A percentile compares a stretch with the other conserved stretches of the same genome.
These are phyloP conservation scores for Desoria tigrina DNA, from an alignment of 2,888 invertebrate genomes.

Conservation along the genomic window DNA sequence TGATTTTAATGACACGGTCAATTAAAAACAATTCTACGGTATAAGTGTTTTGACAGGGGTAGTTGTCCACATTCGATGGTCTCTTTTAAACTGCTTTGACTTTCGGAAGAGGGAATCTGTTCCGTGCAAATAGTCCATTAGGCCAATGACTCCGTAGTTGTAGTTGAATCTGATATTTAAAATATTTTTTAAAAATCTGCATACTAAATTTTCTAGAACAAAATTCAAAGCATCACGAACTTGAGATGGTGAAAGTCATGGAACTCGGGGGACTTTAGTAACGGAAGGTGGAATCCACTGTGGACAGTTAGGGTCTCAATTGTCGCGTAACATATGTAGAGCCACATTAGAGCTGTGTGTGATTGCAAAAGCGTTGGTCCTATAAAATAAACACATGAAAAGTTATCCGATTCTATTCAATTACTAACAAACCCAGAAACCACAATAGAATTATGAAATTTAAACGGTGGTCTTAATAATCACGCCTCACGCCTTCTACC, in stretches of 20 bases:
- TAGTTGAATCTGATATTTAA: slow-evolving; percentile 70
- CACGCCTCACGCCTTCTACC: too few relatives aligned
- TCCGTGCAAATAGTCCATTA: slow-evolving; percentile 78
- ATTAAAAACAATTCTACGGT: slow-evolving; percentile 14
- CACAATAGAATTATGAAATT: too few relatives aligned
- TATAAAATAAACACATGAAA: background rate
- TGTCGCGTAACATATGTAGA: slow-evolving; percentile 13
- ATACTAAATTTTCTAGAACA: too few relatives aligned
- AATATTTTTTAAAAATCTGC: too few relatives aligned
- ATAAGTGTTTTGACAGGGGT: slow-evolving; percentile 22
- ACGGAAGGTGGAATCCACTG: slow-evolving; percentile 37
- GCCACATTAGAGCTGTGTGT: slow-evolving; percentile 29
- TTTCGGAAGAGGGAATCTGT: slow-evolving; percentile 76
- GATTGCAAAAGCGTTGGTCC: slow-evolving; percentile 27
- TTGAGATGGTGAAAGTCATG: slow-evolving; percentile 61
- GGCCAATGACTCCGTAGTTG: slow-evolving; percentile 78
- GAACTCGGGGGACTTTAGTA: slow-evolving; percentile 30
- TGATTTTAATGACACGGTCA: too few relatives aligned
- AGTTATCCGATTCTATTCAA: too few relatives aligned
- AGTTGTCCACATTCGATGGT: slow-evolving; percentile 56
- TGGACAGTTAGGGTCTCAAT: slow-evolving; percentile 29
- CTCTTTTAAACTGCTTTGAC: slow-evolving; percentile 70
- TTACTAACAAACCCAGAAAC: too few relatives aligned
- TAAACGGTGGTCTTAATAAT: too few relatives aligned
- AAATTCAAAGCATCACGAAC: slow-evolving; percentile 58